Percentiles rank a stretch among this genome's conserved stretches.
Conservation (phyloP, 1,140 invertebrate species). For the Drosophila equinoxialis region DNA sequence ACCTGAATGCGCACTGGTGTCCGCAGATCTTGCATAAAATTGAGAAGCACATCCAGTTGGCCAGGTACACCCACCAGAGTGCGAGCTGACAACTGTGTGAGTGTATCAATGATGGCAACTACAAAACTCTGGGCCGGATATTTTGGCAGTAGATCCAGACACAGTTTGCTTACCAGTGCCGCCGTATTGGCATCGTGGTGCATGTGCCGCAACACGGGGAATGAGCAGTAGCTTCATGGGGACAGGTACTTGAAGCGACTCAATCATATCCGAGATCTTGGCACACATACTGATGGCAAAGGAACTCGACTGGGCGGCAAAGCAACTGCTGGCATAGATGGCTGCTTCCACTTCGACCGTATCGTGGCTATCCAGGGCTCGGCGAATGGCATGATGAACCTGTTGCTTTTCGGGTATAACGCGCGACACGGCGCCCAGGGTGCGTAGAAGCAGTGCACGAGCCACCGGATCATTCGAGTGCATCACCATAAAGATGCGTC, state of each 20-base stretch:
- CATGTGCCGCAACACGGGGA: constrained; percentile 96
- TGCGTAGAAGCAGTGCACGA: constrained; percentile 93
- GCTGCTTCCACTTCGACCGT: constrained; percentile 97
- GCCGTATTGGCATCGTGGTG: constrained; percentile 95
- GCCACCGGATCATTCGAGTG: constrained; percentile 99
- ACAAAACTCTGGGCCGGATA: constrained; percentile 96
- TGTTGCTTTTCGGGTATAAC: constrained; percentile 97
- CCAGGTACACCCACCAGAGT: constrained; percentile 95
- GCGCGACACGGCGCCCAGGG: constrained; percentile 94
- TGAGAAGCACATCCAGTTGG: constrained; percentile 88
- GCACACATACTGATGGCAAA: constrained; percentile 98
- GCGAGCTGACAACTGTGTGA: constrained; percentile 93
- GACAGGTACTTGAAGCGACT: constrained; percentile 94
- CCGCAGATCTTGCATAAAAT: constrained; percentile 85
- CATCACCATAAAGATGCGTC: constrained; percentile 96
- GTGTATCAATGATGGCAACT: constrained; percentile 91
- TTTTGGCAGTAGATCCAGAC: constrained; percentile 91
- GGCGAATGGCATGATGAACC: constrained; percentile 96
- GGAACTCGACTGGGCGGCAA: constrained; percentile 95
- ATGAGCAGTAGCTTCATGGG: constrained; percentile 96
- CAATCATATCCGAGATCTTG: constrained; percentile 97
- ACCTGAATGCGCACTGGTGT: constrained; percentile 89
- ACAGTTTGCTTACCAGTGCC: constrained; percentile 91
- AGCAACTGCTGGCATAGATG: constrained; percentile 96
- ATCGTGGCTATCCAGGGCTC: constrained; percentile 96